Evolutionary conservation across 92 coral and sea anemone genomes (phyloP).

Genomic region (Phenganax stokvisi): DNA sequence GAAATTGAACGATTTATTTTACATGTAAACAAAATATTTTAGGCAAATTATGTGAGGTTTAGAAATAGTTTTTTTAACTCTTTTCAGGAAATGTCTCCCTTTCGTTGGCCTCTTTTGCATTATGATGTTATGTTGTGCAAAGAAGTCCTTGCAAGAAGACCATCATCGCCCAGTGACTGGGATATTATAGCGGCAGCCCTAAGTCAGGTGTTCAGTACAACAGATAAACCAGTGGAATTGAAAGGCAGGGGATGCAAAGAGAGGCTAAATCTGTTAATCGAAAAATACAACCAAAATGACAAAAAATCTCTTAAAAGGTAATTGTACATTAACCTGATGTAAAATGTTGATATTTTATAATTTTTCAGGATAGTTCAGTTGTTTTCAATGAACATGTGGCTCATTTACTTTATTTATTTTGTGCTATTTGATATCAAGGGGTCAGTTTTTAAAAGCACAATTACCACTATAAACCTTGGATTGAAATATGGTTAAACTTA

Average conservation of each 20-base stretch:
- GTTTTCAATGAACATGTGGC: neutral
- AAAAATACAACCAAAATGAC: neutral
- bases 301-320: constrained; percentile 3
- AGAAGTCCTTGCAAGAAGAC: constrained; percentile 10
- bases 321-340: neutral
- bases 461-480: neutral
- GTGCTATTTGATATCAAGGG: neutral
- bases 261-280: constrained; percentile 8
- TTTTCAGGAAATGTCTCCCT: too few relatives aligned
- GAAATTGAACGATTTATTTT: neutral
- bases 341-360: neutral
- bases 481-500: neutral
- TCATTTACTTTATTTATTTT: too few relatives aligned
- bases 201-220: constrained; percentile 4
- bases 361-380: neutral
- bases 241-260: neutral
- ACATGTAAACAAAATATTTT: neutral
- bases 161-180: constrained; percentile 7
- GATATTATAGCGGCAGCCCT: neutral
- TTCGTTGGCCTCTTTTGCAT: too few relatives aligned
- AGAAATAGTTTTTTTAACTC: neutral
- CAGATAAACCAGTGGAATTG: constrained; percentile 2
- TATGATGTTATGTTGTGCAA: neutral
- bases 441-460: too few relatives aligned
- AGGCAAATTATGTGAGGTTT: neutral